These are phyloP conservation scores for Solenopsis invicta DNA, from an alignment of 1,140 invertebrate genomes.

Conservation along the genomic window DNA sequence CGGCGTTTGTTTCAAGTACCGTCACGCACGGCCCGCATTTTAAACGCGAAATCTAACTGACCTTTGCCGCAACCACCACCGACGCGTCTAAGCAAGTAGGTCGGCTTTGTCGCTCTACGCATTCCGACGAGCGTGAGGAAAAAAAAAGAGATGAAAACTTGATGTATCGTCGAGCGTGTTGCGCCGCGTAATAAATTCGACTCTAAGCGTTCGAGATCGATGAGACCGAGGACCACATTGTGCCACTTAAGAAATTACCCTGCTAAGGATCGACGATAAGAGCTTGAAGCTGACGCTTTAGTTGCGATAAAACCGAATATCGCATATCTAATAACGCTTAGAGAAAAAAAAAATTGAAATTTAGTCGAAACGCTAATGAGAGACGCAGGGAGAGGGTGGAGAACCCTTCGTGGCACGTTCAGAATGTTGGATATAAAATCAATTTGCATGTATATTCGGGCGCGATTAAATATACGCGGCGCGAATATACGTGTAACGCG, in stretches of 20 bases:
- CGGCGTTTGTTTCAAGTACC: too few relatives aligned
- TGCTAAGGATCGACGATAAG: constrained; percentile 17
- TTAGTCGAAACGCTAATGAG: neutral
- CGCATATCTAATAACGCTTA: neutral
- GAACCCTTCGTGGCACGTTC: neutral
- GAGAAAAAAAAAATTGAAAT: neutral
- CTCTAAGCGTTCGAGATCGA: neutral
- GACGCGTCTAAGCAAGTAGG: neutral
- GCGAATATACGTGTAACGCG: neutral
- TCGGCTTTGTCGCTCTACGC: neutral
- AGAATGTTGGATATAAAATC: neutral
- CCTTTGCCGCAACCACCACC: neutral
- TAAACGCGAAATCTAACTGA: neutral
- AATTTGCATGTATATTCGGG: neutral
- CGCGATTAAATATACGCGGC: neutral
- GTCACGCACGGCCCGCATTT: neutral
- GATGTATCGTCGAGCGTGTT: constrained; percentile 11
- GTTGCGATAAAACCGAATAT: constrained; percentile 13
- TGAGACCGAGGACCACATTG: neutral
- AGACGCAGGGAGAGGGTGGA: neutral
- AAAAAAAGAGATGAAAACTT: neutral
- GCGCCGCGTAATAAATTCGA: neutral
- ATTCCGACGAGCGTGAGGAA: neutral
- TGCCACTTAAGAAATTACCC: constrained; percentile 6
- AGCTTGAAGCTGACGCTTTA: neutral